These are phyloP conservation scores for Drosophila borealis DNA, from an alignment of 2,888 invertebrate genomes.

Conservation along the genomic window DNA sequence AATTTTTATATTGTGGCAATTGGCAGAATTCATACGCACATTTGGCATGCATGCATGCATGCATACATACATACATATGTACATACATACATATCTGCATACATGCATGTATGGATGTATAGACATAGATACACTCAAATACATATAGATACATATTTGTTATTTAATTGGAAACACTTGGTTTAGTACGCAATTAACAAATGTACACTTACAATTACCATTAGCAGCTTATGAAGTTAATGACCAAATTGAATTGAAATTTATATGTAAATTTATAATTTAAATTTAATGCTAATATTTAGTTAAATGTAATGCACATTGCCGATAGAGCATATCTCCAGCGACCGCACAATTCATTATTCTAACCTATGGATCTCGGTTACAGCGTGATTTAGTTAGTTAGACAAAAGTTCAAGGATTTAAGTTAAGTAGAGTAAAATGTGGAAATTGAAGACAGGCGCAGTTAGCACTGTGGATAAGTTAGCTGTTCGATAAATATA, in stretches of 20 bases:
- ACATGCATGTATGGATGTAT: constrained; percentile 32
- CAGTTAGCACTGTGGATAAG: constrained; percentile 5
- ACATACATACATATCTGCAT: constrained; percentile 19
- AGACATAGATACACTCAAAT: constrained; percentile 38
- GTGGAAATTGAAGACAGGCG: constrained; percentile 18
- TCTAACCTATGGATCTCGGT: constrained; percentile 71
- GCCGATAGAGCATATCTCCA: constrained; percentile 40
- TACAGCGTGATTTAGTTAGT: constrained; percentile 32
- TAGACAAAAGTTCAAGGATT: constrained; percentile 37
- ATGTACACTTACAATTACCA: constrained; percentile 69
- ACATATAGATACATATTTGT: constrained; percentile 25
- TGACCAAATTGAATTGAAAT: constrained; percentile 40
- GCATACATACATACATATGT: constrained; percentile 30
- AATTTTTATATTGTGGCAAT: constrained; percentile 10
- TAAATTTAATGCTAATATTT: constrained; percentile 33
- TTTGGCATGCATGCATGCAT: constrained; percentile 27
- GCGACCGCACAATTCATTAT: constrained; percentile 72
- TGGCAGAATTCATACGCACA: constrained; percentile 51
- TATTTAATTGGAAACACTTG: constrained; percentile 55
- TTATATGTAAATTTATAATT: constrained; percentile 36
- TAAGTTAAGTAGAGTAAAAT: constrained; percentile 33
- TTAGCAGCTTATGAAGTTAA: constrained; percentile 59
- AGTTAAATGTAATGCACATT: constrained; percentile 39
- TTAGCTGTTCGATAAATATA: constrained; percentile 8
- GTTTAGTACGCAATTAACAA: constrained; percentile 71